Conservation (phyloP, 1,140 invertebrate species). For the Nephotettix cincticeps region DNA sequence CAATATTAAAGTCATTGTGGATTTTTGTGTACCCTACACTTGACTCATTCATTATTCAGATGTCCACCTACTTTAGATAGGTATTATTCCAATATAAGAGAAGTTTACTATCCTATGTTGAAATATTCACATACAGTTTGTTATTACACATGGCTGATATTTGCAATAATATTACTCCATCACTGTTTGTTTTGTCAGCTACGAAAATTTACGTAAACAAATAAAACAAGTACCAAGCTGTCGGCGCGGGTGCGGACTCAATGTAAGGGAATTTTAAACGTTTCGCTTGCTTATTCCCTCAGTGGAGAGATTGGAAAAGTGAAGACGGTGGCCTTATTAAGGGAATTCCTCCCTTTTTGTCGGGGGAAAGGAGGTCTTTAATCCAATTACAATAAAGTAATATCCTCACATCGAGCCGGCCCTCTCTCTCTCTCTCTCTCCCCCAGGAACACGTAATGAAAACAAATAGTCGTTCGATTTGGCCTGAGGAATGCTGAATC, state of each 20-base stretch:
- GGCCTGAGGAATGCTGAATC: slow-evolving; percentile 6
- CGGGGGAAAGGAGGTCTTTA: slow-evolving; percentile 13
- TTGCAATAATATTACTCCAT: too few relatives aligned
- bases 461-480: slow-evolving; percentile 19
- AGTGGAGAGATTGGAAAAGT: slow-evolving; percentile 4
- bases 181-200: too few relatives aligned
- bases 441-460: background rate
- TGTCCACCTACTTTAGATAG: too few relatives aligned
- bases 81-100: too few relatives aligned
- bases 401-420: slow-evolving; percentile 1
- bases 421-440: slow-evolving; percentile 1
- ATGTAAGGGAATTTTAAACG: background rate
- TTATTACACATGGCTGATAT: too few relatives aligned
- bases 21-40: too few relatives aligned
- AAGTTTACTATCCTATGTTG: too few relatives aligned
- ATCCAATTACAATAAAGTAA: slow-evolving; percentile 23
- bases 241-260: background rate
- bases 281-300: slow-evolving; percentile 15
- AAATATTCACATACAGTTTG: too few relatives aligned
- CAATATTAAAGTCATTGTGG: too few relatives aligned
- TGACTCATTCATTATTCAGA: too few relatives aligned
- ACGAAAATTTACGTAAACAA: too few relatives aligned
- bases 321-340: slow-evolving; percentile 17
- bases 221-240: background rate
- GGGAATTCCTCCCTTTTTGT: slow-evolving; percentile 20